Evolutionary conservation across 2,113 vertebrate genomes (phyloP).

Genomic region (Columba janthina): DNA sequence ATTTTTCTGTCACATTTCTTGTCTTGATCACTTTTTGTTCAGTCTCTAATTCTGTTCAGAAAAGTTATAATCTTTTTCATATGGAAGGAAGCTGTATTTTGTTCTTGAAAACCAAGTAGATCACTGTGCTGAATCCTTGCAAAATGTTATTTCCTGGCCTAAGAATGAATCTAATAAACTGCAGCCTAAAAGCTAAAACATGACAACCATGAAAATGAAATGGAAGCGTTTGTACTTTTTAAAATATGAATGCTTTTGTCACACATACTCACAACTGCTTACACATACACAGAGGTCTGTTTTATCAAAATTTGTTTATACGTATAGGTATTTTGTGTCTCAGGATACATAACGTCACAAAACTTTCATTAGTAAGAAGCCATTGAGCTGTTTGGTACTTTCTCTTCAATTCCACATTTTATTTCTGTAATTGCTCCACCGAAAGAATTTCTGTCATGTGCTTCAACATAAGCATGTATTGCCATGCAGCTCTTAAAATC

Average conservation of each 20-base stretch:
- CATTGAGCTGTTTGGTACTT: not conserved
- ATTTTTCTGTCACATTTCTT: not conserved
- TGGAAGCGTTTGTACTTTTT: not conserved
- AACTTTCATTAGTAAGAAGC: not conserved
- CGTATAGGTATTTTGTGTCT: not conserved
- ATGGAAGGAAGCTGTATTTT: not conserved
- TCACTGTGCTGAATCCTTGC: not conserved
- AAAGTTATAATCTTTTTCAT: not conserved
- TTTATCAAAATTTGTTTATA: not conserved
- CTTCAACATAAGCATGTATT: not conserved
- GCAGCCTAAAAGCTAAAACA: not conserved
- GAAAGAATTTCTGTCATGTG: not conserved
- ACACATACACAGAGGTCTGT: not conserved
- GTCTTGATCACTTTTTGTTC: not conserved
- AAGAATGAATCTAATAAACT: not conserved
- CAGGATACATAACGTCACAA: not conserved
- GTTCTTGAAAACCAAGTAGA: not conserved
- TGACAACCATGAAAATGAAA: not conserved
- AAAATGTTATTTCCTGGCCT: not conserved
- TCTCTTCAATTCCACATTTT: not conserved
- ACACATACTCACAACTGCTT: not conserved
- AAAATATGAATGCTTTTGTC: not conserved
- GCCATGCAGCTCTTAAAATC: not conserved
- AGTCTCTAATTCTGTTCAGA: not conserved
- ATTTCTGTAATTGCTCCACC: not conserved